Base-by-base conservation (phyloP, 2,888 invertebrate genomes). In the Ligdia adustata region DNA sequence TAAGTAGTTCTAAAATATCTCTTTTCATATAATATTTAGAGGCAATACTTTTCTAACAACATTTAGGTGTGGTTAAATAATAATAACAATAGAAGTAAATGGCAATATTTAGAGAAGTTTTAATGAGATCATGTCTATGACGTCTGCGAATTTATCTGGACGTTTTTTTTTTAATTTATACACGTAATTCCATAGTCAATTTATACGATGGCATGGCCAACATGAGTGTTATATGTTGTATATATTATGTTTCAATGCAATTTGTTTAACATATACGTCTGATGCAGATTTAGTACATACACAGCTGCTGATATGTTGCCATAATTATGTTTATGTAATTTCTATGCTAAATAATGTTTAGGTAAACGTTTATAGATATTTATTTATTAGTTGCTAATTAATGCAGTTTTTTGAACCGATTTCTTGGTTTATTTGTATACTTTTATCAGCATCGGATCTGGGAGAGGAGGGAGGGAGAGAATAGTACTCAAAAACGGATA, bases 1-100 rank as follows among this genome's bases (percentile, higher is more conserved):
- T 84, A 82, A 80, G 82, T 87, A 88, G 85, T 68, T 75, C 75
- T 86, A 76, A 73, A n/a, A 47, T 79, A 77, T 77, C 79, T 81
- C 79, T 77, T 79, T 79, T 83, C 81, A 72, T 79, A 71, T 82
- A 76, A 81, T 78, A 79, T 79, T 82, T 87, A 89, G 86, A 82
- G 83, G 85, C 86, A 84, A 84, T 88, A 88, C 83, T 85, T 86
- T 88, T 87, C 77, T 86, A 85, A 87, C 79, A 81, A 82, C 79
- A 79, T 83, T 79, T 87, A 88, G 84, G 79, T 83, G 86, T 87
- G 82, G 69, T 76, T 75, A 81, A 26, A 22, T n/a, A 26, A 74
- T 79, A 76, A 79, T 81, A 83, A 87, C 82, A 83, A 84, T 88
- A 88, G 81, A 69, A 79, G 74, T 37, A 82, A 80, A 84, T 78